phyloP scores from a whole-genome alignment of 1,140 invertebrate genomes.

The Brachionus plicatilis region DNA sequence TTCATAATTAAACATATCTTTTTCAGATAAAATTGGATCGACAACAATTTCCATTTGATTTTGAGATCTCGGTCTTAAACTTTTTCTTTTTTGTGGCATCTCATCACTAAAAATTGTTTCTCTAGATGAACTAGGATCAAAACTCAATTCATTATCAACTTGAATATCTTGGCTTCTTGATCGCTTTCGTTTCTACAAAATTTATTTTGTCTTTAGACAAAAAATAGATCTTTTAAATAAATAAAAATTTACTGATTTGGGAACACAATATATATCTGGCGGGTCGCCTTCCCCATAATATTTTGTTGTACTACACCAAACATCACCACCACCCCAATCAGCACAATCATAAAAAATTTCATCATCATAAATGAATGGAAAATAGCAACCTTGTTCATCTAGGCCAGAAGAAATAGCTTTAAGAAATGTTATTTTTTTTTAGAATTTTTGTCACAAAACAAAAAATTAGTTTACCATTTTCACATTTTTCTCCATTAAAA shows the following conservation, averaged over 20 bases:
- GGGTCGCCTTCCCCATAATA: background rate
- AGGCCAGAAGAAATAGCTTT: background rate
- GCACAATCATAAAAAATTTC: background rate
- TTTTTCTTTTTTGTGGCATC: background rate
- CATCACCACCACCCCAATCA: slow-evolving; percentile 26
- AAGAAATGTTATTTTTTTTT: background rate
- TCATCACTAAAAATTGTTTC: background rate
- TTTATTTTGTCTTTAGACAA: background rate
- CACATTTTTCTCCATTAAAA: background rate
- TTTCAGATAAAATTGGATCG: background rate
- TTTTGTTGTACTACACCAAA: slow-evolving; percentile 24
- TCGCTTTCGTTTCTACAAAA: background rate
- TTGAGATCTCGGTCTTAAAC: background rate
- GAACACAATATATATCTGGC: background rate
- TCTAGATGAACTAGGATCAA: background rate
- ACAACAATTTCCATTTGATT: background rate
- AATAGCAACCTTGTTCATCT: background rate
- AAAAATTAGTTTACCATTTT: background rate
- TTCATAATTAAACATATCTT: background rate
- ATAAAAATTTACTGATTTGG: background rate
- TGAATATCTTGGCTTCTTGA: background rate
- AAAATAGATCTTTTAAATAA: too few relatives aligned
- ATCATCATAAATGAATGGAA: slow-evolving; percentile 1
- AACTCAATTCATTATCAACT: background rate
- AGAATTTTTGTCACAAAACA: background rate